Base-by-base conservation (phyloP, 1,140 invertebrate species). In the Orussus abietinus region DNA sequence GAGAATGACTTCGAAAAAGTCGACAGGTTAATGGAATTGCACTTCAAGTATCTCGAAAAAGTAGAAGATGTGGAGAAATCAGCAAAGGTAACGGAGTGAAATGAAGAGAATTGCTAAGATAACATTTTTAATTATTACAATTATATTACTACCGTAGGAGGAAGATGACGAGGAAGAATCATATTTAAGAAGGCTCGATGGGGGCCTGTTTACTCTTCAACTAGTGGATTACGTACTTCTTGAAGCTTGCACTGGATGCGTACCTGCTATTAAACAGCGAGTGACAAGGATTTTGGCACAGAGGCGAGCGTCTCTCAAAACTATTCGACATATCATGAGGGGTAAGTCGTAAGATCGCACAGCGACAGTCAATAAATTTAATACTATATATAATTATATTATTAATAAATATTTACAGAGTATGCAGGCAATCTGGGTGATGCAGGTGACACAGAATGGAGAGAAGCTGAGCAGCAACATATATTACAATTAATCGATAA, bases 1-100 rank as follows among this genome's bases (percentile, higher is more conserved):
- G 97, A 99, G 76, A 97, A 97, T 66, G 94, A 99, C 74, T 88
- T 93, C 57, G 97, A 99, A 74, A 99, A 99, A 77, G 91, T 98
- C 0, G 96, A 99, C 64, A 72, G 96, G 53, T 74, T 98, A 10
- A 76, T 98, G 63, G 96, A 99, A 69, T 75, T 99, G 29, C 95
- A 98, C 75, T 95, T 98, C 55, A 97, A 98, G 67, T 99, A 98
- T 74, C 79, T 94, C 53, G 90, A 95, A 57, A 95, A 93, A 75
- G 90, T 97, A 1, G 85, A 94, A 55, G 75, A 80, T 34, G 81
- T 89, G n/a, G 93, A 97, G 72, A 81, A 82, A 30, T 76, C 81
- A 45, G 51, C 53, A 12, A 76, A 61, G 59, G 74, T 61, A 46
- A 57, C 51, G 83, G 90, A 51, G 84, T 86, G 48, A 66, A 75